Base-by-base conservation (phyloP, 2,888 invertebrate genomes). In the Drosophila stalkeri region DNA sequence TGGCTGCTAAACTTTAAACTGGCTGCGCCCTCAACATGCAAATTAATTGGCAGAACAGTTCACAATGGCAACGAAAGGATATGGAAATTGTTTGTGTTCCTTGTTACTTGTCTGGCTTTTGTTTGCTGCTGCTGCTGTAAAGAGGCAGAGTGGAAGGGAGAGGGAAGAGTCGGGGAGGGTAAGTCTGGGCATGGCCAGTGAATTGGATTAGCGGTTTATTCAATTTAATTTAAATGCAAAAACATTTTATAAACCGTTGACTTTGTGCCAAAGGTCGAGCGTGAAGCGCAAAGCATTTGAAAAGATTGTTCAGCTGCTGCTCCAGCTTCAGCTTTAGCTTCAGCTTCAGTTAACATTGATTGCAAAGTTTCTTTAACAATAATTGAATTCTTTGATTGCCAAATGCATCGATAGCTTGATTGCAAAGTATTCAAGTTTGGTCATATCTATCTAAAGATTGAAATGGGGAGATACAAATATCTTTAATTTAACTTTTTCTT, bases 141-240 rank as follows among this genome's bases (percentile, higher is more conserved):
- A 37, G 37, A 20, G 16, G 16, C 44, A 9, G 16, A n/a, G 27
- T 7, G 46, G 4, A 1, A 3, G 16, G n/a, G 16, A 2, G 9
- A 9, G 9, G 16, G 14, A 14, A 1, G 8, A 14, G 1, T 5
- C 1, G 57, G 16, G 14, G 51, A 31, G 41, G 3, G 31, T 9
- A 3, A n/a, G 16, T 6, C 23, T 23, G 63, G 60, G 49, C n/a
- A 68, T 59, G 73, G 68, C 63, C 72, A 59, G 46, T 57, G 72
- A 80, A 86, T 84, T 84, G 87, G 87, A 84, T 84, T 84, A 87
- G 85, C 74, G 87, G 80, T 73, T 80, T 82, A 82, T 82, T 84
- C 85, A 87, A 84, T 87, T 84, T 82, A 71, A 84, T 87, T 84
- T 85, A 87, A 87, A 84, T 82, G 85, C 82, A 71, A 86, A 86